Evolutionary conservation across 2,888 invertebrate species (phyloP).

Genomic region (Troides helena): DNA sequence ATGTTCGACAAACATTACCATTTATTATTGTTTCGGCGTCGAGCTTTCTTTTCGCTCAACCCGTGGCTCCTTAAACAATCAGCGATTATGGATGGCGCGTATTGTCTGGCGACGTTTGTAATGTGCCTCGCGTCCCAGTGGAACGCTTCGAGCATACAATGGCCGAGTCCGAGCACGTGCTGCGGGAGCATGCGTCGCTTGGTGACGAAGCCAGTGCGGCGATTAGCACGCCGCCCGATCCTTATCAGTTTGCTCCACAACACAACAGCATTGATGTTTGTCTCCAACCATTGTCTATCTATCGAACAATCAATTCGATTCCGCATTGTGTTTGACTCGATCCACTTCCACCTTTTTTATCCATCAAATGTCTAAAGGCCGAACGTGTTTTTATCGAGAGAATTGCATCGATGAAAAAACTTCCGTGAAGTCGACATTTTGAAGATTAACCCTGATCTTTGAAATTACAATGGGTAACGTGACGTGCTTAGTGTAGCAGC

Average conservation of each 20-base stretch:
- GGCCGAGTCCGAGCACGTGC: slow-evolving; percentile 71
- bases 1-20: slow-evolving; percentile 58
- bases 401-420: slow-evolving; percentile 64
- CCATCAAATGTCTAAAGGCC: slow-evolving; percentile 56
- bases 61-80: slow-evolving; percentile 59
- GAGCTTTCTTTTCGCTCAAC: slow-evolving; percentile 58
- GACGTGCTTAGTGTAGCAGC: slow-evolving; percentile 58
- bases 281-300: slow-evolving; percentile 64
- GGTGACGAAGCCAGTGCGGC: slow-evolving; percentile 62
- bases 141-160: slow-evolving; percentile 71
- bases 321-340: slow-evolving; percentile 52
- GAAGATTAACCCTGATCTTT: slow-evolving; percentile 54
- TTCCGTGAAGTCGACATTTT: slow-evolving; percentile 70
- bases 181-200: slow-evolving; percentile 53
- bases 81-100: slow-evolving; percentile 66
- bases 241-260: slow-evolving; percentile 65
- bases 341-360: slow-evolving; percentile 56
- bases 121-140: slow-evolving; percentile 66
- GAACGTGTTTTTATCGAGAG: slow-evolving; percentile 61
- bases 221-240: slow-evolving; percentile 64
- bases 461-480: slow-evolving; percentile 70
- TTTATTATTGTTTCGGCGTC: slow-evolving; percentile 57
- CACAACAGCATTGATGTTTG: slow-evolving; percentile 43
- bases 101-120: slow-evolving; percentile 71
- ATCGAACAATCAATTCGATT: slow-evolving; percentile 52